phyloP scores from a whole-genome alignment of 2,797 vertebrate genomes.

The Takifugu ocellatus region DNA sequence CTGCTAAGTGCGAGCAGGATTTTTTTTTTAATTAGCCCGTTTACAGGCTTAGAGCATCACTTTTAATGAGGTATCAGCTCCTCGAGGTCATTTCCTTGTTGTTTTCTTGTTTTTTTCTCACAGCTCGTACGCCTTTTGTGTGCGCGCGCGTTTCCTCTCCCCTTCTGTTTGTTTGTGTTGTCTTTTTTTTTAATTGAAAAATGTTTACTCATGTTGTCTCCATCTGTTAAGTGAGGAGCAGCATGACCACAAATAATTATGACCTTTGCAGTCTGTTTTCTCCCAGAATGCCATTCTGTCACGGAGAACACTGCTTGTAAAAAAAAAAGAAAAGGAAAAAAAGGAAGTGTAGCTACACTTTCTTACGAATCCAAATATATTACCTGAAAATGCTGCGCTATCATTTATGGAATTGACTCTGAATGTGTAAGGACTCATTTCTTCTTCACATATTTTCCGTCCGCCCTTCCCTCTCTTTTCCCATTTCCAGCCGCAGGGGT shows the following conservation, averaged over 20 bases:
- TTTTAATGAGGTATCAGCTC: constrained; percentile 77
- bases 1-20: constrained; percentile 68
- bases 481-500: constrained; percentile 72
- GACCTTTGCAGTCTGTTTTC: constrained; percentile 67
- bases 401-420: constrained; percentile 59
- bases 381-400: constrained; percentile 31
- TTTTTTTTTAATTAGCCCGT: constrained; percentile 74
- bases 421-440: constrained; percentile 56
- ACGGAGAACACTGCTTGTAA: constrained; percentile 22
- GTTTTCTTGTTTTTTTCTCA: constrained; percentile 45
- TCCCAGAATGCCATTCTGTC: constrained; percentile 47
- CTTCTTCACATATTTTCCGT: constrained; percentile 41
- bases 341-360: constrained; percentile 33
- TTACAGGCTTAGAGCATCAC: constrained; percentile 68
- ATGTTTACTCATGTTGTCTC: constrained; percentile 74
- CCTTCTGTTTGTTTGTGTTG: constrained; percentile 62
- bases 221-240: constrained; percentile 75
- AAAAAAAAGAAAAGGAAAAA: neutral
- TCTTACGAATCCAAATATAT: constrained; percentile 58
- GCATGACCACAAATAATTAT: constrained; percentile 69
- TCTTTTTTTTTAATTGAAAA: constrained; percentile 72
- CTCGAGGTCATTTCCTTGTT: constrained; percentile 70
- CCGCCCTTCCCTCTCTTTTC: constrained; percentile 49
- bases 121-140: constrained; percentile 44
- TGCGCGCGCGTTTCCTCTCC: constrained; percentile 46